A percentile compares a stretch with the other conserved stretches of the same genome.
phyloP scores from a whole-genome alignment of 1,140 invertebrate genomes.

The Paraescarpia echinospica region DNA sequence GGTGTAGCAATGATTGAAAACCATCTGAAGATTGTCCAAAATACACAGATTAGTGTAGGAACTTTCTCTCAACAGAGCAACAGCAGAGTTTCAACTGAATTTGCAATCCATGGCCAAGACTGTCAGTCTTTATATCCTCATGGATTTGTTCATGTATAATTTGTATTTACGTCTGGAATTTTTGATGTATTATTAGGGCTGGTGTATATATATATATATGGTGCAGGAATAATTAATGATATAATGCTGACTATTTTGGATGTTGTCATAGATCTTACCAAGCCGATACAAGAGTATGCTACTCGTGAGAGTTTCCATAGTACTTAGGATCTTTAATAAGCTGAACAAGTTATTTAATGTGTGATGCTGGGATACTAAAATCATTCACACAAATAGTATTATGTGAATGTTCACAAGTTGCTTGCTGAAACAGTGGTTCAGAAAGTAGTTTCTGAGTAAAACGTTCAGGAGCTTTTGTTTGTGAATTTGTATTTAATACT shows the following conservation, averaged over 20 bases:
- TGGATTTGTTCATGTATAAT: neutral
- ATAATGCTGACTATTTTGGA: too few relatives aligned
- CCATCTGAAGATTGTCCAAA: neutral
- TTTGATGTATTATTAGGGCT: neutral
- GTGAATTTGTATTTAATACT: neutral
- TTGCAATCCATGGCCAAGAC: neutral
- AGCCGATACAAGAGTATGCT: neutral
- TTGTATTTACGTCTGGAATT: neutral
- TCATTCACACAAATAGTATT: neutral
- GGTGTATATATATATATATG: neutral
- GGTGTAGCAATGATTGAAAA: neutral
- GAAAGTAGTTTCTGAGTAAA: neutral
- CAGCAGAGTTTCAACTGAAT: neutral
- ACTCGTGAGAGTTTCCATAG: neutral
- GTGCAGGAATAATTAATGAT: neutral
- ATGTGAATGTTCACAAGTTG: too few relatives aligned
- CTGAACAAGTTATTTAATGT: neutral
- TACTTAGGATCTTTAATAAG: neutral
- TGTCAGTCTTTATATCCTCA: neutral
- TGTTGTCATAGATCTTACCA: neutral
- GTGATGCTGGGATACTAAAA: neutral
- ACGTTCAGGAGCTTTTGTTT: neutral
- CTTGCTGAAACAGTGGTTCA: too few relatives aligned
- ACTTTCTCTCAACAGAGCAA: neutral
- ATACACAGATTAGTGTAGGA: neutral